Evolutionary conservation across 1,140 invertebrate species (phyloP), one percentile per base, ranked within the genome.

Genomic region (Drosophila arawakana): DNA sequence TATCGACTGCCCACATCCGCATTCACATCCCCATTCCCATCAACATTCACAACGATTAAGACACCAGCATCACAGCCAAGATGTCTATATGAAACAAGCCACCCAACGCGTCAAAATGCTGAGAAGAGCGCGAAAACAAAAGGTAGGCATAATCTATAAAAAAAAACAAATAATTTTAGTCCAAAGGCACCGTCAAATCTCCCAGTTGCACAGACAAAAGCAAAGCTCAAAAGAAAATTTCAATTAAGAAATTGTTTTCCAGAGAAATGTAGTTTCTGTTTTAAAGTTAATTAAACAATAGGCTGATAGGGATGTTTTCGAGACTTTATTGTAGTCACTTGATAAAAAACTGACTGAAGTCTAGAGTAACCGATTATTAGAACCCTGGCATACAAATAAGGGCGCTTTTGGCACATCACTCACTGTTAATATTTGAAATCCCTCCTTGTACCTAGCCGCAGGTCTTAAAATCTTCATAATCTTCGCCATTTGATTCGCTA

Each of bases 81-180:
- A 92, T 70, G 78, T 91, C 59, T 92, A 92, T 50, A 90, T 91
- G 89, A 92, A 92, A 68, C 91, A 92, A 72, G 91, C 91, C 25
- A 91, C 89, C 35, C 84, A 91, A 43, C 76, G 91, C 15, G 86
- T 91, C 49, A 92, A 92, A 80, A 81, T 92, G 85, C 63, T 92
- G 69, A 70, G 91, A n/a, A 81, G 88, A 61, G 88, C 91, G 55
- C 78, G 91, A 49, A 92, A 92, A 79, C 91, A 92, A 80, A 92
- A 92, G 91, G 91, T 92, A 77, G 74, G 78, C 82, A 71, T 63
- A 70, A 78, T n/a, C 50, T 54, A 13, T 3, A 13, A 43, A 13
- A 11, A 13, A 43, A 13, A 11, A 11, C 39, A 43, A 43, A 10
- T 6, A 35, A 25, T 25, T 37, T 21, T 37, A 18, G 71, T 58